phyloP scores from a whole-genome alignment of 2,113 vertebrate genomes.

The Tachysurus vachellii region DNA sequence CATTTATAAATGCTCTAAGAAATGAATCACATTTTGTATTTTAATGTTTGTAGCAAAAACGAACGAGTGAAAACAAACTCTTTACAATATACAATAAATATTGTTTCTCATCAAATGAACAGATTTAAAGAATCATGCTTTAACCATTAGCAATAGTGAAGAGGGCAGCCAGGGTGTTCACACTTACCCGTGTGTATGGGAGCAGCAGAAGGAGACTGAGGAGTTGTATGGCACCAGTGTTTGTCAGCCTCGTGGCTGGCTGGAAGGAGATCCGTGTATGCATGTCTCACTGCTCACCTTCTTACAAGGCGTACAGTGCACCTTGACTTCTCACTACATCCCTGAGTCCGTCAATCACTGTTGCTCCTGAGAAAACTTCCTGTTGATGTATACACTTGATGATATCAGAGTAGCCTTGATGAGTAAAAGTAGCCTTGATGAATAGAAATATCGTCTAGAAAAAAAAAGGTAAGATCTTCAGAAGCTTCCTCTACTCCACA shows the following conservation, averaged over 20 bases:
- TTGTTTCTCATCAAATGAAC: not conserved
- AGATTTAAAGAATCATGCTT: not conserved
- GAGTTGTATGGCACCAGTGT: slow-evolving; percentile 40
- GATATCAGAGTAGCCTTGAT: not conserved
- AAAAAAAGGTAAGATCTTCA: not conserved
- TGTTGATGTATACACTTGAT: not conserved
- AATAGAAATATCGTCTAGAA: not conserved
- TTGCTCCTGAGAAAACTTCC: not conserved
- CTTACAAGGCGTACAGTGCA: slow-evolving; percentile 36
- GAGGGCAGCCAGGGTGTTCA: not conserved
- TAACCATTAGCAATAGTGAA: not conserved
- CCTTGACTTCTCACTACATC: slow-evolving; percentile 50
- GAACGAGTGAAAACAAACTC: not conserved
- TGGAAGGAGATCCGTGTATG: slow-evolving; percentile 48
- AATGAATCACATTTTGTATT: not conserved
- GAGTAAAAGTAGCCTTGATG: not conserved
- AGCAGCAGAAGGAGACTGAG: slow-evolving; percentile 48
- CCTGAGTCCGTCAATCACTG: not conserved
- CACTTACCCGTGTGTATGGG: slow-evolving; percentile 63
- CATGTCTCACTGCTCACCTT: slow-evolving; percentile 64
- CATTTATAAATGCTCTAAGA: too few species aligned
- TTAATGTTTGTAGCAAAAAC: not conserved
- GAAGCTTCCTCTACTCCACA: slow-evolving; percentile 9
- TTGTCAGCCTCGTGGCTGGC: slow-evolving; percentile 46
- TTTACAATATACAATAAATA: not conserved